Base-by-base conservation (phyloP, 1,140 invertebrate species). In the Hylaeus volcanicus region DNA sequence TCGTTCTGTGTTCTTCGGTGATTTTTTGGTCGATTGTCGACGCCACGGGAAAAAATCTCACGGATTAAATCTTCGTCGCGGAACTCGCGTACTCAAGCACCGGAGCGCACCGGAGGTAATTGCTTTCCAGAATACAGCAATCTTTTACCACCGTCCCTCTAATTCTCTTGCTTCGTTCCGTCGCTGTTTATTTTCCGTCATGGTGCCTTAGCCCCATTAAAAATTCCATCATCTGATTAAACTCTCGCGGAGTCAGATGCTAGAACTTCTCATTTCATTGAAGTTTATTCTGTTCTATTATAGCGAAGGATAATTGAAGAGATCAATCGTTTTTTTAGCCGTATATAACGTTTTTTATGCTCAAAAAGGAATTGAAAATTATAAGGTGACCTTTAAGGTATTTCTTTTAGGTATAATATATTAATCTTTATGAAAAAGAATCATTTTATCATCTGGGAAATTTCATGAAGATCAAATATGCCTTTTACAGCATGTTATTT, bases 41-140 rank as follows among this genome's bases (percentile, higher is more conserved):
- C 8, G 45, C 56, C 71, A 3, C 0, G 6, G 48, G 39, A 14
- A 55, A 61, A 63, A 51, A 63, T 72, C 56, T n/a, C 68, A 12
- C 15, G 37, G 11, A 12, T 68, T 71, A 71, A 72, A 78, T 78
- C 68, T 53, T 71, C 76, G 37, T 45, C 66, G 55, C 26, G 55
- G 14, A 37, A 41, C 14, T 37, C 11, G 37, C 5, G 14, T 43
- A 8, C 74, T 41, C 71, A 26, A 39, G 1, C 12, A 12, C 64
- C 41, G 6, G 2, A 39, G 14, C 45, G 26, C 8, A 2, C 39
- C 1, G 3, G 14, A 14, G 66, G 58, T 78, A 78, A 78, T 78
- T 78, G 58, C 58, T 63, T 71, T 53, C 37, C 12, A 14, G 76
- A 78, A 53, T 51, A 51, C 14, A 61, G 58, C 45, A 43, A 51